Percentiles rank a stretch among this genome's conserved stretches.
These are phyloP conservation scores for Euproctis similis DNA, from an alignment of 2,888 invertebrate species.

Conservation along the genomic window DNA sequence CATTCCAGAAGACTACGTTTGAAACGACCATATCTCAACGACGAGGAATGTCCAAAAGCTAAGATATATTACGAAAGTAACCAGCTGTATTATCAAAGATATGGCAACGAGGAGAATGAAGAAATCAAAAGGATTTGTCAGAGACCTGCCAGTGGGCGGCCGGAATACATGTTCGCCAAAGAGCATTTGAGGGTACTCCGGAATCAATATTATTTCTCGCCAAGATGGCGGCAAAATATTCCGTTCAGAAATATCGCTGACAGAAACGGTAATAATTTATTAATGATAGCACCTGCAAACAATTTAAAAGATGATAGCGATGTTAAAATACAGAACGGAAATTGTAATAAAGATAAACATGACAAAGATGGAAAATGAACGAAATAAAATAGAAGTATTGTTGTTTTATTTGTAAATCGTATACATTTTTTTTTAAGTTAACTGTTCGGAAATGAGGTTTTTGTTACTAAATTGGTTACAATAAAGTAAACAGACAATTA, in stretches of 20 bases:
- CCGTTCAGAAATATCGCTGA: conserved; percentile 68
- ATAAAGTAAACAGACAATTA: no score
- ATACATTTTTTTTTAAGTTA: no score
- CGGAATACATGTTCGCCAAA: conserved; percentile 50
- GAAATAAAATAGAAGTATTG: no score
- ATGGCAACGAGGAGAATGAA: conserved; percentile 63
- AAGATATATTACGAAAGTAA: conserved; percentile 36
- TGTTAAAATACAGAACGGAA: conserved; percentile 21
- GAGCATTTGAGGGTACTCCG: conserved; percentile 53
- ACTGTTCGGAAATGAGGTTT: no score
- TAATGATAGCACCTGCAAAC: conserved; percentile 79
- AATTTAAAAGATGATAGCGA: conserved; percentile 42
- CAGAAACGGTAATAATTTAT: conserved; percentile 78
- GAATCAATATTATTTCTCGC: conserved; percentile 56
- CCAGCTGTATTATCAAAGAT: conserved; percentile 31
- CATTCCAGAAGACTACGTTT: conserved; percentile 46
- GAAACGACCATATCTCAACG: conserved; percentile 46
- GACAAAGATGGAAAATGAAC: conserved; percentile 28
- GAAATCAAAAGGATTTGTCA: conserved; percentile 36
- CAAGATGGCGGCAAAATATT: conserved; percentile 63
- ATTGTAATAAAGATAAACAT: conserved; percentile 20
- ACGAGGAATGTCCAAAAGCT: conserved; percentile 43
- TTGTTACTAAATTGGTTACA: no score
- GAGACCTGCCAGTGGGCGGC: conserved; percentile 30
- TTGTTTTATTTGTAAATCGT: no score